Percentiles rank a stretch among this genome's conserved stretches.
Evolutionary conservation across 2,888 invertebrate genomes (phyloP).

Genomic region (Lasiommata megera): DNA sequence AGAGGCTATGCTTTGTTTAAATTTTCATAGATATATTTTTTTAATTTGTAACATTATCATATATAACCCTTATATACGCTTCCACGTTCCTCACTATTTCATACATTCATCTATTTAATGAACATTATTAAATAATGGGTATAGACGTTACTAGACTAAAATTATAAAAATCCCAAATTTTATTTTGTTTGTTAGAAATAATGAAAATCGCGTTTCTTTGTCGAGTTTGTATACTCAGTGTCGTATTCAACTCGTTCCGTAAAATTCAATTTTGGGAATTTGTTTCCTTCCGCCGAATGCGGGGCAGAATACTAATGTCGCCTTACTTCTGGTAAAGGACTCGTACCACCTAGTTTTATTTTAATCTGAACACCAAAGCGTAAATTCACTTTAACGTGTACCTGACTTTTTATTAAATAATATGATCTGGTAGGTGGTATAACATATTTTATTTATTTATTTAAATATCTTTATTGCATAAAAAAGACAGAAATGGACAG

Average conservation of each 20-base stretch:
- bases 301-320: slow-evolving; percentile 73
- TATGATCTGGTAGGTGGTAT: neutral
- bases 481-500: too few relatives aligned
- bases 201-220: slow-evolving; percentile 51
- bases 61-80: too few relatives aligned
- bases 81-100: too few relatives aligned
- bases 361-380: slow-evolving; percentile 9
- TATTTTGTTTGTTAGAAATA: slow-evolving; percentile 18
- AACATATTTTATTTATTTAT: too few relatives aligned
- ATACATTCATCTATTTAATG: too few relatives aligned
- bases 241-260: slow-evolving; percentile 80
- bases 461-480: too few relatives aligned
- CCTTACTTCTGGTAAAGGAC: slow-evolving; percentile 24
- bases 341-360: slow-evolving; percentile 8
- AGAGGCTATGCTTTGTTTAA: too few relatives aligned
- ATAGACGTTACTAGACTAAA: neutral
- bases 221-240: slow-evolving; percentile 72
- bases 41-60: too few relatives aligned
- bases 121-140: too few relatives aligned
- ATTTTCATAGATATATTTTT: too few relatives aligned
- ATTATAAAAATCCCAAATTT: slow-evolving; percentile 1
- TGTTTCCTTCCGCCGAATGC: slow-evolving; percentile 75
- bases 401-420: neutral
- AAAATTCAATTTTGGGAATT: slow-evolving; percentile 82
- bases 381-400: slow-evolving; percentile 4